A percentile compares a stretch with the other conserved stretches of the same genome.
These are phyloP conservation scores for Leptinotarsa defecta DNA, from an alignment of 1,140 invertebrate genomes.

Conservation along the genomic window DNA sequence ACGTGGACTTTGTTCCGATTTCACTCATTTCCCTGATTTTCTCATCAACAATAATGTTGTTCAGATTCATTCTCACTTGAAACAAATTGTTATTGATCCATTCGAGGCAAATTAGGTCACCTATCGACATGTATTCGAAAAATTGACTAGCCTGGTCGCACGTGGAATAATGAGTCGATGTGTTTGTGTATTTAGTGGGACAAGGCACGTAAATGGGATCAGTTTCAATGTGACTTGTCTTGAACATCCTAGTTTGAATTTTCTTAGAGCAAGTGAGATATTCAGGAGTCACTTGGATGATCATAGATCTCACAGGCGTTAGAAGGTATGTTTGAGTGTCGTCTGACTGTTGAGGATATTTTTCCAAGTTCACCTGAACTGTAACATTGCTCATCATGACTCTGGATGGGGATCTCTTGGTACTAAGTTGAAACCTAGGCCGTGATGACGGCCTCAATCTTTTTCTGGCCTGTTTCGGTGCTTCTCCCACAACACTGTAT, in stretches of 20 bases:
- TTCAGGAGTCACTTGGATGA: too few relatives aligned
- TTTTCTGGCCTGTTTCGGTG: not conserved
- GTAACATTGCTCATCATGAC: not conserved
- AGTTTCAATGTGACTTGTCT: not conserved
- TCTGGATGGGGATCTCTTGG: not conserved
- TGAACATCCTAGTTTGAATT: conserved; percentile 8
- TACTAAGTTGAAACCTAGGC: not conserved
- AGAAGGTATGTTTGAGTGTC: not conserved
- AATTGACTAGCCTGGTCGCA: not conserved
- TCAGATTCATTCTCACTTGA: conserved; percentile 26
- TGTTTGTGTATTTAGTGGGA: conserved; percentile 19
- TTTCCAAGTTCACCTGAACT: not conserved
- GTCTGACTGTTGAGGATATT: not conserved
- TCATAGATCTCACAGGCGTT: not conserved
- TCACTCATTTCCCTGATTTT: conserved; percentile 35
- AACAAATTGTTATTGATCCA: conserved; percentile 35
- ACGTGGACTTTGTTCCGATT: conserved; percentile 19
- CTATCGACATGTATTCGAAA: conserved; percentile 29
- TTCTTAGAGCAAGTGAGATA: not conserved
- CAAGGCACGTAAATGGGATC: not conserved
- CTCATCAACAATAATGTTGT: conserved; percentile 33
- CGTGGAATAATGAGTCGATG: not conserved
- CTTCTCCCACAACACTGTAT: not conserved
- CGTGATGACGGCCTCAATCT: not conserved
- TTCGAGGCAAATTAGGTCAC: conserved; percentile 32